phyloP scores from a whole-genome alignment of 2,888 invertebrate species.

The Zaprionus lineosus region DNA sequence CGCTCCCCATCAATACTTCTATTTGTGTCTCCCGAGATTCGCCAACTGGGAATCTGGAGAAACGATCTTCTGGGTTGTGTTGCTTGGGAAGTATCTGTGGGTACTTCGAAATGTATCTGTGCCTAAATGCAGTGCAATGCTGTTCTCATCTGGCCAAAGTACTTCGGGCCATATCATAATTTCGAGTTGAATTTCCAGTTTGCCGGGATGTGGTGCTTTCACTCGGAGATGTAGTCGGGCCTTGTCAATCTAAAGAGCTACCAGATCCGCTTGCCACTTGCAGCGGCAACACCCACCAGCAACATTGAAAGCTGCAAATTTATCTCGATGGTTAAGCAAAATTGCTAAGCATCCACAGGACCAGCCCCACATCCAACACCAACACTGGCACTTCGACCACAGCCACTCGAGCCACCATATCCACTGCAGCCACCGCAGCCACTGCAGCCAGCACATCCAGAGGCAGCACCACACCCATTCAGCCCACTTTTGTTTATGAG shows the following conservation, averaged over 20 bases:
- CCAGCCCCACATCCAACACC: not conserved
- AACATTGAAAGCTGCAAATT: slow-evolving; percentile 38
- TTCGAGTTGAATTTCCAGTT: not conserved
- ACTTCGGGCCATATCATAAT: not conserved
- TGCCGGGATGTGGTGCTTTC: slow-evolving; percentile 11
- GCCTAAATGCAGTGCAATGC: not conserved
- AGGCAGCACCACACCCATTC: slow-evolving; percentile 61
- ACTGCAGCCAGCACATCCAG: no score
- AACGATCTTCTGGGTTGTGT: no score
- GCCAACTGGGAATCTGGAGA: no score
- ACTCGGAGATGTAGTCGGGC: no score
- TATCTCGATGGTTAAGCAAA: slow-evolving; percentile 64
- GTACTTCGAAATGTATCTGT: no score
- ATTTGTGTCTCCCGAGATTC: no score
- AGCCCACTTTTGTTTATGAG: slow-evolving; percentile 74
- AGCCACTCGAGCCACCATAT: no score
- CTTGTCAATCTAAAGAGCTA: slow-evolving; percentile 42
- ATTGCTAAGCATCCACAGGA: slow-evolving; percentile 29
- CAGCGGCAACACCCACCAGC: slow-evolving; percentile 43
- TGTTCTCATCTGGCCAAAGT: not conserved
- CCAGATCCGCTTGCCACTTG: slow-evolving; percentile 46
- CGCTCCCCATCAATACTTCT: no score
- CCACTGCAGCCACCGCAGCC: slow-evolving; percentile 15
- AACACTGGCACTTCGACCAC: no score
- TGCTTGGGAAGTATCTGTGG: no score